A percentile compares a stretch with the other conserved stretches of the same genome.
Evolutionary conservation across 1,140 invertebrate genomes (phyloP).

Genomic region (Drosophila tristis): DNA sequence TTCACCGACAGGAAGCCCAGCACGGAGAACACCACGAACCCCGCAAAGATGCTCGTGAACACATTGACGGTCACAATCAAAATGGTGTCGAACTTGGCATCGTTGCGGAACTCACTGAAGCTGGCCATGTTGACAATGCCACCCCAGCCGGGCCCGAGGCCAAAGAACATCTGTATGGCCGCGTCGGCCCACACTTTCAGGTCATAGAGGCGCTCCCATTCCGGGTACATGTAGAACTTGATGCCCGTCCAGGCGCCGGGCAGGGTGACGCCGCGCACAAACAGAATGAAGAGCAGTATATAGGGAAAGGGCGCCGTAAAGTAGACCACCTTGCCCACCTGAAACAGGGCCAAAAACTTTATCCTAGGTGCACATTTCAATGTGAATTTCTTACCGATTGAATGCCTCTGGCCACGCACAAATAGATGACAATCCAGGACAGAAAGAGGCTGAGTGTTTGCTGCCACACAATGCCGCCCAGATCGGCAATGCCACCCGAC

Average conservation of each 20-base stretch:
- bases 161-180: conserved; percentile 96
- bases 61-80: conserved; percentile 91
- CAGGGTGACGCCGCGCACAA: conserved; percentile 90
- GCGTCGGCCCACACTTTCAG: conserved; percentile 95
- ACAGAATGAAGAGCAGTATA: conserved; percentile 89
- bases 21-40: conserved; percentile 97
- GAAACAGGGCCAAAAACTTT: neutral
- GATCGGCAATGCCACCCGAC: conserved; percentile 87
- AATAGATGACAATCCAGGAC: conserved; percentile 91
- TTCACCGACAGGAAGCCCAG: conserved; percentile 94
- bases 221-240: conserved; percentile 92
- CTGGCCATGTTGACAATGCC: conserved; percentile 96
- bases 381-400: conserved; percentile 85
- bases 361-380: too few relatives aligned
- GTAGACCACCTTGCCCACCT: conserved; percentile 89
- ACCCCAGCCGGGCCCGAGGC: conserved; percentile 95
- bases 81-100: conserved; percentile 89
- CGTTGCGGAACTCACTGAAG: conserved; percentile 95
- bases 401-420: conserved; percentile 93
- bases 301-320: conserved; percentile 95
- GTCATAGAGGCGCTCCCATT: conserved; percentile 90
- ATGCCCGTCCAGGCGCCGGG: conserved; percentile 91
- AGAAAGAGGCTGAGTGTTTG: conserved; percentile 89
- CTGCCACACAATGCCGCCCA: conserved; percentile 90
- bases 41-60: conserved; percentile 95